These are phyloP conservation scores for Talpa occidentalis DNA, from an alignment of 2,113 vertebrate species.

Conservation along the genomic window DNA sequence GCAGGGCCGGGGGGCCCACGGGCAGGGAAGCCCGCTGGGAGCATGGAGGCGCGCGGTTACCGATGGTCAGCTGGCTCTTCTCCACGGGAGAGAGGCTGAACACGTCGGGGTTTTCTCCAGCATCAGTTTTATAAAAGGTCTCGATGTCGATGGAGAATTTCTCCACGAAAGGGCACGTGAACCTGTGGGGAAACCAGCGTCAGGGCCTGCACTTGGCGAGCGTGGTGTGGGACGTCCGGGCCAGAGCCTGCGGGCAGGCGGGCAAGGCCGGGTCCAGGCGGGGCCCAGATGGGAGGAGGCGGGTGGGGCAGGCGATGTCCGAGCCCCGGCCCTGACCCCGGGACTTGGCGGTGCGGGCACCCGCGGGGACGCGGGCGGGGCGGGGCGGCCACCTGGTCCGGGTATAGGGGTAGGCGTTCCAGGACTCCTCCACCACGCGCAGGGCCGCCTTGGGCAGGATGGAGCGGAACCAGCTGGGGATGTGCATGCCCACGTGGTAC, in stretches of 20 bases:
- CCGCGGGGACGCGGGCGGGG: no score
- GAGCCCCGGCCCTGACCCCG: rapidly evolving
- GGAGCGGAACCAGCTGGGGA: conserved; percentile 97
- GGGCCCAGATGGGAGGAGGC: not conserved
- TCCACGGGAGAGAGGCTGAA: conserved; percentile 96
- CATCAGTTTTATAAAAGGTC: conserved; percentile 96
- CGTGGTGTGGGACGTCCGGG: not conserved
- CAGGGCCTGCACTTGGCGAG: not conserved
- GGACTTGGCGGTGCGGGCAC: no score
- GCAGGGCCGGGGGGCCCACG: not conserved
- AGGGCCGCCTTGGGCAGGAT: conserved; percentile 97
- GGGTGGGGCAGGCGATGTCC: not conserved
- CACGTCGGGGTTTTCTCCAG: conserved; percentile 93
- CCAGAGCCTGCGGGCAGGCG: not conserved
- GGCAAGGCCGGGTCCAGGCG: not conserved
- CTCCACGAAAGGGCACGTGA: conserved; percentile 99
- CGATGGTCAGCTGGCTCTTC: conserved; percentile 93
- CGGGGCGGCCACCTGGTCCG: conserved; percentile 91
- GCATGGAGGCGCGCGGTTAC: conserved; percentile 80
- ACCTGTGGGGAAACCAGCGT: conserved; percentile 85
- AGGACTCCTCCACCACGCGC: conserved; percentile 96
- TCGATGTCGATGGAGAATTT: conserved; percentile 99
- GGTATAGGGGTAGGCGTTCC: conserved; percentile 98
- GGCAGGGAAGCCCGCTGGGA: not conserved
- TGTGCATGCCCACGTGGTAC: conserved; percentile 98